A percentile compares a stretch with the other conserved stretches of the same genome.
phyloP scores from a whole-genome alignment of 2,113 vertebrate species.

The Copsychus sechellarum region DNA sequence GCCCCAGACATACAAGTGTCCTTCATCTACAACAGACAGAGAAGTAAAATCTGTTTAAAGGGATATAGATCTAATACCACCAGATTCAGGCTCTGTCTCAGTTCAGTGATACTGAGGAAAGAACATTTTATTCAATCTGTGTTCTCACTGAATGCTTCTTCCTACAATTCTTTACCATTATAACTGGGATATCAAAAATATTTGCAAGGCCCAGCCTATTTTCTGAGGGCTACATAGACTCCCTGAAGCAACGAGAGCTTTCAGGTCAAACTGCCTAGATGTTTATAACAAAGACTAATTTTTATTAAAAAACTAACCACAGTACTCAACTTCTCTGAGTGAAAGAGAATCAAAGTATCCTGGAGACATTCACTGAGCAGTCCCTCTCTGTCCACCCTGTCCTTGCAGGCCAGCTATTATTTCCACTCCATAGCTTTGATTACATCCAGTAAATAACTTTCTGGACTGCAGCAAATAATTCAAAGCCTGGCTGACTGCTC shows the following conservation, averaged over 20 bases:
- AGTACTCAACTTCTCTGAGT: not conserved
- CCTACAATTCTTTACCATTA: not conserved
- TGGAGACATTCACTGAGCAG: not conserved
- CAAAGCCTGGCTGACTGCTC: not conserved
- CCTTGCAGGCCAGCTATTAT: not conserved
- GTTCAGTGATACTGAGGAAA: not conserved
- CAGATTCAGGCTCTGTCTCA: not conserved
- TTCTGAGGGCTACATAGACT: not conserved
- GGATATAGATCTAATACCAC: not conserved
- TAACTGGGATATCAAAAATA: not conserved
- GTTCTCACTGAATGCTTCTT: not conserved
- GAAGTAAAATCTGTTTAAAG: not conserved
- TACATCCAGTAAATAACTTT: not conserved
- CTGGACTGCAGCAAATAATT: not conserved
- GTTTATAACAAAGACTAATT: not conserved
- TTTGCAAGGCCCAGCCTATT: not conserved
- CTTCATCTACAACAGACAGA: conserved; percentile 73
- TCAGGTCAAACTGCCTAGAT: not conserved
- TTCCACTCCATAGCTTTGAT: not conserved
- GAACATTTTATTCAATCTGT: not conserved
- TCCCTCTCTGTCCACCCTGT: not conserved
- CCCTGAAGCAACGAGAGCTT: not conserved
- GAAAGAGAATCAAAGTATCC: not conserved
- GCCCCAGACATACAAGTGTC: conserved; percentile 89
- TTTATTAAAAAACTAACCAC: not conserved